Evolutionary conservation across 2,888 invertebrate genomes (phyloP).

Genomic region (Nipponacmea schrenckii): DNA sequence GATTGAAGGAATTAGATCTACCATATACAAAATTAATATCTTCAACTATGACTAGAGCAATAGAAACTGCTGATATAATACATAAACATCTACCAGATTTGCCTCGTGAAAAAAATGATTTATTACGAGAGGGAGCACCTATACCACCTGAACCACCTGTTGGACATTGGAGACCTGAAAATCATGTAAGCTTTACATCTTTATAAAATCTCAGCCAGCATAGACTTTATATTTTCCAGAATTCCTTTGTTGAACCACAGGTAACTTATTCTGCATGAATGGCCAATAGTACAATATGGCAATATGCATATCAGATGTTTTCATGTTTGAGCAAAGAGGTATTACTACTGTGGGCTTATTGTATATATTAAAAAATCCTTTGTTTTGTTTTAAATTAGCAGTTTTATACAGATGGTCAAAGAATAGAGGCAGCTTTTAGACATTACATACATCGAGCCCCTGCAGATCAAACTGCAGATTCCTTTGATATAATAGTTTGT

Average conservation of each 20-base stretch:
- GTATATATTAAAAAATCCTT: too few relatives aligned
- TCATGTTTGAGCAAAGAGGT: too few relatives aligned
- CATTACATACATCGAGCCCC: conserved; percentile 91
- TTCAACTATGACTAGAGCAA: conserved; percentile 93
- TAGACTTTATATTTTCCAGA: not conserved
- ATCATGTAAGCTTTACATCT: conserved; percentile 72
- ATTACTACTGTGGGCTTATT: too few relatives aligned
- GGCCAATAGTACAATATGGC: too few relatives aligned
- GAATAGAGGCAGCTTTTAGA: conserved; percentile 95
- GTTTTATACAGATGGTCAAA: conserved; percentile 91
- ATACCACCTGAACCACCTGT: conserved; percentile 92
- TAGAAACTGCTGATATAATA: conserved; percentile 89
- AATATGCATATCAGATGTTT: too few relatives aligned
- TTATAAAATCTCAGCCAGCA: not conserved
- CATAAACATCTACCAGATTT: conserved; percentile 74
- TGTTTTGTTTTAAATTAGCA: conserved; percentile 73
- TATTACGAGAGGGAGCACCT: conserved; percentile 93
- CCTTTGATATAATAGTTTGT: conserved; percentile 91
- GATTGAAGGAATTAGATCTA: conserved; percentile 79
- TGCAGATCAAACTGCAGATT: conserved; percentile 81
- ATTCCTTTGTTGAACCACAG: not conserved
- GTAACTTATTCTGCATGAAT: too few relatives aligned
- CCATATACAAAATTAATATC: conserved; percentile 84
- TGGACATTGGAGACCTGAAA: conserved; percentile 87
- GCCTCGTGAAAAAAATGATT: conserved; percentile 73